Conservation (phyloP, 2,797 vertebrate genomes). For the Amniataba percoides region DNA sequence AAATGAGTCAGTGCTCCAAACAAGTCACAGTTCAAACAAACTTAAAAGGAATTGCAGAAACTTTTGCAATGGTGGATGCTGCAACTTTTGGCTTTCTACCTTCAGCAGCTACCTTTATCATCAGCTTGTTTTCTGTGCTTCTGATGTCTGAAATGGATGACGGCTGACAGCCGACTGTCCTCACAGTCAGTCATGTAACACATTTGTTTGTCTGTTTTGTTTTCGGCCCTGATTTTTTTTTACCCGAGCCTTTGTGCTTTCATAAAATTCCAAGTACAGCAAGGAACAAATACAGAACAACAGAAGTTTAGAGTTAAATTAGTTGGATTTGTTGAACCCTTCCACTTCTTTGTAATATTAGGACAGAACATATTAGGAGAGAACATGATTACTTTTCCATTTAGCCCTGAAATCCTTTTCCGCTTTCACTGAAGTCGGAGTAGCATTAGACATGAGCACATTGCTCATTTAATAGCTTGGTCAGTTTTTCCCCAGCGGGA, state of each 20-base stretch:
- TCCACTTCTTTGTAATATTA: constrained; percentile 9
- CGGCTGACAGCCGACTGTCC: not conserved
- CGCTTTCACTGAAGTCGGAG: constrained; percentile 5
- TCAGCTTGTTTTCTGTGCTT: not conserved
- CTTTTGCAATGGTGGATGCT: not conserved
- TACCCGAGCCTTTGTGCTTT: not conserved
- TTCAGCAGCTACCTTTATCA: not conserved
- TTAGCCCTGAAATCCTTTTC: constrained; percentile 13
- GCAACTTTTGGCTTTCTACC: not conserved
- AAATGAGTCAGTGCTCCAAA: not conserved
- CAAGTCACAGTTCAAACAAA: constrained; percentile 12
- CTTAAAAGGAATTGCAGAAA: too few species aligned
- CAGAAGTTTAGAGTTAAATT: constrained; percentile 12
- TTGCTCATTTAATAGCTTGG: constrained; percentile 22
- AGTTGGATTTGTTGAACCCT: constrained; percentile 2
- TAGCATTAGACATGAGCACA: constrained; percentile 24
- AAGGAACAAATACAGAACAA: not conserved
- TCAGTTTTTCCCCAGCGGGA: not conserved
- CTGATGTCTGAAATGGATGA: not conserved
- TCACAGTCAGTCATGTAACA: not conserved
- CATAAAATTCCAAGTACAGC: constrained; percentile 3
- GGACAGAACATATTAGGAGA: constrained; percentile 31
- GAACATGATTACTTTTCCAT: constrained; percentile 18
- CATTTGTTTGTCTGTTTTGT: too few species aligned
- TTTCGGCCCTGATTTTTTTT: not conserved